Evolutionary conservation across 2,888 invertebrate species (phyloP).

Genomic region (Crossocerus cetratus): DNA sequence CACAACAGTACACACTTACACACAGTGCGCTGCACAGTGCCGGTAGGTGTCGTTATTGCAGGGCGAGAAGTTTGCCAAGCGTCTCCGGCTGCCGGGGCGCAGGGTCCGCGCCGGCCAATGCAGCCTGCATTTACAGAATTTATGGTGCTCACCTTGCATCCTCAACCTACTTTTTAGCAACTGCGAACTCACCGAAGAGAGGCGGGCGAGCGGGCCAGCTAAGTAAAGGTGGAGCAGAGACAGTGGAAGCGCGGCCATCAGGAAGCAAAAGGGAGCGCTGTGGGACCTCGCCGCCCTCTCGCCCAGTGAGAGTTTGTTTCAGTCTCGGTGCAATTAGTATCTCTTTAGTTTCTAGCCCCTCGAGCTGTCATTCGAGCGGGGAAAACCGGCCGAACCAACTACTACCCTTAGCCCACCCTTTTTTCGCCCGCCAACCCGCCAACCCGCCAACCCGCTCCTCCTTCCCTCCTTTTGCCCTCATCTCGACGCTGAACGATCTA

Average conservation of each 20-base stretch:
- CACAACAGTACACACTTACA: too few species aligned
- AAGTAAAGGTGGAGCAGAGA: constrained; percentile 14
- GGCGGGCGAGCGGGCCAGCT: background rate
- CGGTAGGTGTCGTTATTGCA: constrained; percentile 17
- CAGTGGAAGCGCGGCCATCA: constrained; percentile 40
- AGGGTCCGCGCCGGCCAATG: constrained; percentile 39
- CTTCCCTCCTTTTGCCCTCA: background rate
- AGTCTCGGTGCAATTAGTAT: constrained; percentile 68
- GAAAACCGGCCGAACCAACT: constrained; percentile 39
- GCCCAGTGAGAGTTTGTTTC: constrained; percentile 61
- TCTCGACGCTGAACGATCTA: too few species aligned
- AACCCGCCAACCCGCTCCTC: background rate
- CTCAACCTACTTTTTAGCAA: constrained; percentile 59
- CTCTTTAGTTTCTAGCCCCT: constrained; percentile 59
- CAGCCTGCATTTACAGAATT: constrained; percentile 56
- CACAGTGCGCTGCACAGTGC: background rate
- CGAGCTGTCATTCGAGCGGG: constrained; percentile 34
- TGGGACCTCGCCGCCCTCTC: constrained; percentile 29
- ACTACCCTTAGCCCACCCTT: constrained; percentile 27
- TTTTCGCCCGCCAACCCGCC: constrained; percentile 7
- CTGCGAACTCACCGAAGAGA: background rate
- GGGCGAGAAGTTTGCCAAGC: constrained; percentile 50
- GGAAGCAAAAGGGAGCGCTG: too few species aligned
- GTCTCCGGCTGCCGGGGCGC: constrained; percentile 17
- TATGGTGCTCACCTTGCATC: constrained; percentile 48